These are phyloP conservation scores for Synanthedon myopaeformis DNA, from an alignment of 2,888 invertebrate genomes.

Conservation along the genomic window DNA sequence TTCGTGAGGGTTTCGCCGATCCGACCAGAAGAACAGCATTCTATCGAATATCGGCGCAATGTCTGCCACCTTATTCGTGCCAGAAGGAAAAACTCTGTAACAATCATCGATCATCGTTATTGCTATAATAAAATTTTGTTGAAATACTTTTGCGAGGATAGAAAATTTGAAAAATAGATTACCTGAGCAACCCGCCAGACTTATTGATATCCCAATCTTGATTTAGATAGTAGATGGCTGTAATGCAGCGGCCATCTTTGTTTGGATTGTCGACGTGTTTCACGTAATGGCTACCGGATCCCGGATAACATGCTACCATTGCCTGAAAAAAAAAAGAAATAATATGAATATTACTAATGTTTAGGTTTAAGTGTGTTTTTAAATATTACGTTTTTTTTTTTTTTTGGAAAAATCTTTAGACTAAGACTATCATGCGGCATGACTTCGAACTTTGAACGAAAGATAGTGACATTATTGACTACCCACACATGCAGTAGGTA, in stretches of 20 bases:
- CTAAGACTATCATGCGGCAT: too few species aligned
- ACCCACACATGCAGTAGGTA: too few species aligned
- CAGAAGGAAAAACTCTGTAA: conserved; percentile 88
- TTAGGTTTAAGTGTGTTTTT: neutral
- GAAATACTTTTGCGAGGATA: neutral
- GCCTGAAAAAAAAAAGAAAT: conserved; percentile 75
- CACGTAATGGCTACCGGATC: conserved; percentile 92
- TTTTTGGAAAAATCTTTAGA: too few species aligned
- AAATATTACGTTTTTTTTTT: too few species aligned
- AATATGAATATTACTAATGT: neutral
- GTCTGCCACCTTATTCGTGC: conserved; percentile 85
- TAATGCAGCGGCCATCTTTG: conserved; percentile 95
- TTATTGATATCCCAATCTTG: conserved; percentile 89
- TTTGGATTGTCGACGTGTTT: conserved; percentile 99
- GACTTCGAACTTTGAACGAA: too few species aligned
- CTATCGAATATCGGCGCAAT: conserved; percentile 94
- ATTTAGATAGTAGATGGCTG: conserved; percentile 98
- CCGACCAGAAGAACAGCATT: conserved; percentile 98
- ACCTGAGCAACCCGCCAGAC: conserved; percentile 88
- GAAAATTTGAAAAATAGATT: conserved; percentile 4
- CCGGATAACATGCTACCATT: conserved; percentile 99
- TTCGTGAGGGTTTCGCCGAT: conserved; percentile 95
- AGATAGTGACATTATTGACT: too few species aligned
- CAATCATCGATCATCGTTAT: neutral
- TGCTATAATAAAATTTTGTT: neutral